A percentile compares a stretch with the other conserved stretches of the same genome.
Conservation (phyloP, 2,888 invertebrate genomes). For the Drosophila putrida region DNA sequence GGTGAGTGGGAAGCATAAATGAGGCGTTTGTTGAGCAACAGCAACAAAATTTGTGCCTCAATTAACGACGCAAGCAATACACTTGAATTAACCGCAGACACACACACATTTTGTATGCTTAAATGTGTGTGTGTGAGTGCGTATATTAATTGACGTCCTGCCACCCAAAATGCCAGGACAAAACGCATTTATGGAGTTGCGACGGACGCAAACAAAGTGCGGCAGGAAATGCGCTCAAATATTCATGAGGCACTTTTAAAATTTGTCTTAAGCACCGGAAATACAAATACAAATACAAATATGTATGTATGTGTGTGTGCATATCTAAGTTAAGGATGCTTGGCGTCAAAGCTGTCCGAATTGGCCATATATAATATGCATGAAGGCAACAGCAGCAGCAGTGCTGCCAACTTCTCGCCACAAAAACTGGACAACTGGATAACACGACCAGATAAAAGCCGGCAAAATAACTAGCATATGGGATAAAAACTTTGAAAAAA, state of each 20-base stretch:
- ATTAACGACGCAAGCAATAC: constrained; percentile 45
- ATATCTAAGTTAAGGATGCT: constrained; percentile 11
- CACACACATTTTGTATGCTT: not conserved
- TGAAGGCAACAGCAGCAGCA: constrained; percentile 34
- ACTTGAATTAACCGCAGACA: constrained; percentile 65
- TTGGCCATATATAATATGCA: constrained; percentile 65
- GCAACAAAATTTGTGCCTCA: constrained; percentile 32
- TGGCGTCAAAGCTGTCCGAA: constrained; percentile 34
- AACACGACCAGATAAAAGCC: too few species aligned
- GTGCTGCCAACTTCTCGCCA: too few species aligned
- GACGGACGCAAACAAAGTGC: constrained; percentile 51
- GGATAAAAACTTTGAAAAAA: too few species aligned
- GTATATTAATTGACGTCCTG: constrained; percentile 59
- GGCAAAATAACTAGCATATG: too few species aligned
- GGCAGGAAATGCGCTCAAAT: constrained; percentile 73
- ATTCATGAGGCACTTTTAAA: constrained; percentile 77
- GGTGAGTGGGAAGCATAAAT: not conserved
- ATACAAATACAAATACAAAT: constrained; percentile 65
- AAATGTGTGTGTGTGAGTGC: constrained; percentile 2
- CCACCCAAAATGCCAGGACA: constrained; percentile 31
- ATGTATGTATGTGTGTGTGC: not conserved
- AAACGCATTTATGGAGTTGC: constrained; percentile 39
- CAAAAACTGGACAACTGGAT: too few species aligned
- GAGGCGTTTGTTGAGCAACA: constrained; percentile 18
- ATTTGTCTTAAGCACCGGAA: constrained; percentile 80